These are phyloP conservation scores for Pseudolycoriella hygida DNA, from an alignment of 2,888 invertebrate genomes.

Conservation along the genomic window DNA sequence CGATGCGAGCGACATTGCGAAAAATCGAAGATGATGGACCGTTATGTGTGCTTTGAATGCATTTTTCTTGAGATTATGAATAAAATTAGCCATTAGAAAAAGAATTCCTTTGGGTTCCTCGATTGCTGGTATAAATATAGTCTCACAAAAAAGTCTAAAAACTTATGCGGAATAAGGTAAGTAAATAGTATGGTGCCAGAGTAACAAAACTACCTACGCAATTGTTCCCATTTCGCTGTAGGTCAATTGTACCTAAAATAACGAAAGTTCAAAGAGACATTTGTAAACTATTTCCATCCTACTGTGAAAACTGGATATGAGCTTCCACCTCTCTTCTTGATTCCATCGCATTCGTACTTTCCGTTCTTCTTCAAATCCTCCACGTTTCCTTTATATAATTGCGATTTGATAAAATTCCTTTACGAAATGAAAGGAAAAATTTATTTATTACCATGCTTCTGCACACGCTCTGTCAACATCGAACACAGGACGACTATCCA, in stretches of 20 bases:
- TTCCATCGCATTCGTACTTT: conserved; percentile 25
- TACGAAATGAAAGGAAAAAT: neutral
- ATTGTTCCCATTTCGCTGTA: neutral
- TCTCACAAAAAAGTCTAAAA: too few relatives aligned
- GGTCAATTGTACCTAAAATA: conserved; percentile 1
- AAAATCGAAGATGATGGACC: too few relatives aligned
- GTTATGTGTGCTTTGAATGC: too few relatives aligned
- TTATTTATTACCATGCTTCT: conserved; percentile 65
- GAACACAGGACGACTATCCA: conserved; percentile 85
- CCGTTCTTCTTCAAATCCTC: conserved; percentile 26
- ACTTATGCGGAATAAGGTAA: too few relatives aligned
- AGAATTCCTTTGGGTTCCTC: too few relatives aligned
- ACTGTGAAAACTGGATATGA: conserved; percentile 20
- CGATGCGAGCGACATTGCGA: too few relatives aligned
- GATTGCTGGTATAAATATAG: too few relatives aligned
- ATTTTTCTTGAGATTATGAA: too few relatives aligned
- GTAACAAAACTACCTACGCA: neutral
- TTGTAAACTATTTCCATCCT: neutral
- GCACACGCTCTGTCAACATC: conserved; percentile 80
- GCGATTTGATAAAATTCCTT: too few relatives aligned
- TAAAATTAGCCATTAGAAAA: too few relatives aligned
- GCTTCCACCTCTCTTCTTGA: conserved; percentile 22
- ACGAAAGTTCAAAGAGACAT: neutral
- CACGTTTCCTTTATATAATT: conserved; percentile 21
- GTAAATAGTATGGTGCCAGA: too few relatives aligned